Base-by-base conservation (phyloP, 1,140 invertebrate species). In the Hycleus cichorii region DNA sequence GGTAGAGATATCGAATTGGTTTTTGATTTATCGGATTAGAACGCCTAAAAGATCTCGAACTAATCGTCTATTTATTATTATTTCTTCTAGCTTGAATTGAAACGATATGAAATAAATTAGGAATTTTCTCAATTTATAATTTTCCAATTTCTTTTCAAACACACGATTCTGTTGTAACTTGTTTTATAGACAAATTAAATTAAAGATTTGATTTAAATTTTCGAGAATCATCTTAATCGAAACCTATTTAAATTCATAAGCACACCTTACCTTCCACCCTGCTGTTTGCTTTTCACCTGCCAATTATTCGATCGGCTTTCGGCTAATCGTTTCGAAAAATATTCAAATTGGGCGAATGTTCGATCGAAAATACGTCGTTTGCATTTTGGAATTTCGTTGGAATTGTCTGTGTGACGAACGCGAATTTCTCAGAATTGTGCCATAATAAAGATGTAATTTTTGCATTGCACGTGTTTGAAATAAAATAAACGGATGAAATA, bases 191-290 rank as follows among this genome's bases (percentile, higher is more conserved):
- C 47, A 57, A 67, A 67, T 67, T 67, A 67, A 18, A 18, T 18
- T 18, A 18, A 18, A 67, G 64, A 67, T 64, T 67, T 67, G 62
- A 61, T 59, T 65, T 62, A 63, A 63, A 24, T 52, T 61, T 52
- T 43, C 63, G 7, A 32, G 18, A 42, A 39, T 60, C 64, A 62
- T 65, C 64, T 67, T 62, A 67, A 64, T 67, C 59, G 60, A 65
- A 65, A 60, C 55, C 64, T 60, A 67, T 67, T 61, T 65, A 67
- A 67, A 67, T 67, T 67, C 66, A 65, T 65, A 65, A 64, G 66
- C 66, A 67, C 64, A 67, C 66, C 59, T 67, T 67, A 67, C 66
- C 59, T 67, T 67, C 47, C 45, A 45, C 49, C 49, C 59, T 48
- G 32, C 7, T 65, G 59, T 67, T 67, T 65, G 60, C 60, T 56